These are phyloP conservation scores for Hyppa rectilinea DNA, from an alignment of 2,888 invertebrate species.

Conservation along the genomic window DNA sequence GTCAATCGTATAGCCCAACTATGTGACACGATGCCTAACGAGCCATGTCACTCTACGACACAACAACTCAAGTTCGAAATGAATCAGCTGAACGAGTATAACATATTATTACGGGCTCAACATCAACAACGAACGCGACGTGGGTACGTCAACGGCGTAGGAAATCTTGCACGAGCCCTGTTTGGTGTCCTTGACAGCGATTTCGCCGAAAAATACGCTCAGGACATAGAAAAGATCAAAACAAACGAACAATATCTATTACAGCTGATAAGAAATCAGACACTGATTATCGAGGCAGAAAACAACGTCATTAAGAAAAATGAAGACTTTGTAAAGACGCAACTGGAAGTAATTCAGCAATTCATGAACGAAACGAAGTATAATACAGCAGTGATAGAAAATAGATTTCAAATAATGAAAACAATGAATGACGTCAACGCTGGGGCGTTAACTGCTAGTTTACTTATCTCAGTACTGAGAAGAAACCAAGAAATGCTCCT, in stretches of 20 bases:
- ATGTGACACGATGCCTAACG: not conserved
- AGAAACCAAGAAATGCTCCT: conserved; percentile 1
- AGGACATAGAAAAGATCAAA: not conserved
- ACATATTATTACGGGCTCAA: not conserved
- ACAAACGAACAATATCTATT: not conserved
- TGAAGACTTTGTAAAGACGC: conserved; percentile 5
- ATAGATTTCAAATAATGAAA: conserved; percentile 10
- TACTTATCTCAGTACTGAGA: too few relatives aligned
- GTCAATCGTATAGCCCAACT: not conserved
- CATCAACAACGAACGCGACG: too few relatives aligned
- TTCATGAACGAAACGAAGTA: conserved; percentile 10
- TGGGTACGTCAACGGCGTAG: too few relatives aligned
- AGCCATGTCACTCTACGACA: not conserved
- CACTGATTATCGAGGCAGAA: conserved; percentile 5
- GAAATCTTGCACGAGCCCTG: too few relatives aligned
- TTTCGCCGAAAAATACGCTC: conserved; percentile 3
- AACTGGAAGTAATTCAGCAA: conserved; percentile 5
- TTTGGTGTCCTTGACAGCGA: conserved; percentile 1
- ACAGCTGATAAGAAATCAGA: not conserved
- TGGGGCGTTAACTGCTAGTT: conserved; percentile 7
- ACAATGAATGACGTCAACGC: conserved; percentile 11
- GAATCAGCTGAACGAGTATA: not conserved
- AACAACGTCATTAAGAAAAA: conserved; percentile 1
- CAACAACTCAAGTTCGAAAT: not conserved
- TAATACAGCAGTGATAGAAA: not conserved